Evolutionary conservation across 1,140 invertebrate species (phyloP), one percentile per base, ranked within the genome.

Genomic region (Papilio xuthus): DNA sequence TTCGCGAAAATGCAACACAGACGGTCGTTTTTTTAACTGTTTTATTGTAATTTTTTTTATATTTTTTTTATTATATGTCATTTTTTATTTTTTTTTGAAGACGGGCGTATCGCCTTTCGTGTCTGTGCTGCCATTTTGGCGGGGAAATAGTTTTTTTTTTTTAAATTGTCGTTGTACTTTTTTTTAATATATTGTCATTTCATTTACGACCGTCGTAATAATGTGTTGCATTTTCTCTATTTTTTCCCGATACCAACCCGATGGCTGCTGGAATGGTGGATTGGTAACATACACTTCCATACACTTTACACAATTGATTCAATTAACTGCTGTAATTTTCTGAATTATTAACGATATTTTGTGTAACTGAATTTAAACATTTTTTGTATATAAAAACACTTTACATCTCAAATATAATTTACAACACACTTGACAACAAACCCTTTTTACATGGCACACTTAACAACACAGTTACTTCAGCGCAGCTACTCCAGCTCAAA

Each of bases 41-140:
- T 81, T 79, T 76, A 69, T 79, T 78, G 67, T 78, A 67, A 42
- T 73, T 71, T 50, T 82, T 32, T 84, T 12, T 53, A 53, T 78
- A 77, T 69, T 80, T 26, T 79, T 83, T 83, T 75, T 63, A 78
- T 71, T 20, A 13, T 69, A 28, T 77, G 79, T 53, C 4, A 76
- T 23, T 37, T 79, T 70, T 56, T 77, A 44, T 67, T 60, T 77
- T 67, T 60, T 77, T 81, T 81, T 67, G 28, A 44, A 73, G 50
- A 53, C 53, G 53, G 74, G 74, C 53, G 32, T 76, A 80, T 47
- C 70, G 78, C 83, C 60, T 81, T 60, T 79, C 41, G 83, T 83
- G 92, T 93, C 92, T 93, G 92, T 93, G 92, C 84, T 93, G 91
- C 88, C 89, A 89, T 93, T 93, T 93, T 90, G 88, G 91, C 91